Base-by-base conservation (phyloP, 37 sponge, comb jelly and placozoan species). In the Crambe crambe region DNA sequence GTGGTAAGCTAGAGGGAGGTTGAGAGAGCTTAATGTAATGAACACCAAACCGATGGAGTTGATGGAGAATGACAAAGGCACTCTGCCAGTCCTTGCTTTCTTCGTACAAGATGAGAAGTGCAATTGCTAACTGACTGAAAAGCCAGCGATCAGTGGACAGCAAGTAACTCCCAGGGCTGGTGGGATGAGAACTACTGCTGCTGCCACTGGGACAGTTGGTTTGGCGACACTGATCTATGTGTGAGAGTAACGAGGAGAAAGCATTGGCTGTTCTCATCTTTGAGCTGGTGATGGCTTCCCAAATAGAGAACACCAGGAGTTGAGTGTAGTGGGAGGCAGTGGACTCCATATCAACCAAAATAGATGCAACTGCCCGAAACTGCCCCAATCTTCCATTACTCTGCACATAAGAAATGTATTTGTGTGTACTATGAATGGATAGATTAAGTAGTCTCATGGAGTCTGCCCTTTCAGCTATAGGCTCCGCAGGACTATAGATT, bases 41-140 rank as follows among this genome's bases (percentile, higher is more conserved):
- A 34, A 83, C 32, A 0, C 65, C 65, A 73, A 47, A 60, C 0
- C 56, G 57, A 65, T 74, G 83, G 2, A 75, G 56, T 27, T 83
- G 75, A 66, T 83, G 83, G n/a, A 83, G 68, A 2, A 75, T 37
- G 68, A 74, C 68, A 68, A 83, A 83, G 9, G 67, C 75, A 74
- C 76, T 68, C 68, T 83, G 75, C 81, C 81, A 81, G 2, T 81
- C 42, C 36, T 70, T 31, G 1, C 5, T 39, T 27, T 41, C 1
- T 17, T 54, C 81, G 27, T 26, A 72, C 2, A 37, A 17, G 18
- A 40, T 71, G 25, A 81, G 9, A 22, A 81, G 61, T 12, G 81
- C 81, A 1, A 81, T 71, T 2, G 62, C 81, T 17, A 81, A 10
- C 36, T 81, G 81, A 26, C 71, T 72, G 23, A 57, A 30, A 4